phyloP scores from a whole-genome alignment of 2,113 vertebrate species.

The Chionis minor region DNA sequence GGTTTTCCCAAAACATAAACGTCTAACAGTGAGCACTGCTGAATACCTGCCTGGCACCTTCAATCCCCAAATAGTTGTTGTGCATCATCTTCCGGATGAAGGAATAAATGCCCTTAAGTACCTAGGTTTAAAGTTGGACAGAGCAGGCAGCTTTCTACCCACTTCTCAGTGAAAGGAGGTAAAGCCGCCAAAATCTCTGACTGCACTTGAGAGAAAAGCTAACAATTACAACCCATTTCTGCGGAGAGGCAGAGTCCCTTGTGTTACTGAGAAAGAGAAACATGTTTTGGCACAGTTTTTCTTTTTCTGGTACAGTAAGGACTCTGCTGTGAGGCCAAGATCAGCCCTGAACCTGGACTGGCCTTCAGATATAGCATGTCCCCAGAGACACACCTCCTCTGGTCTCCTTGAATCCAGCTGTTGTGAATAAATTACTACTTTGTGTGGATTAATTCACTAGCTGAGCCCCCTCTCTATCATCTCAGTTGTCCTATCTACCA shows the following conservation, averaged over 20 bases:
- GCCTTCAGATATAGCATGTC: background rate
- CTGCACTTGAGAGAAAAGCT: background rate
- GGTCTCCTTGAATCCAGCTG: background rate
- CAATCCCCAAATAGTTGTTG: background rate
- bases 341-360: background rate
- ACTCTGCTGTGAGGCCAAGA: accelerated
- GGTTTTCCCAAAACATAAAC: background rate
- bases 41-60: background rate
- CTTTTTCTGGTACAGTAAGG: accelerated
- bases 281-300: background rate
- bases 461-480: background rate
- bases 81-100: background rate
- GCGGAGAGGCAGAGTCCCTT: background rate
- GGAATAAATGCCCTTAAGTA: background rate
- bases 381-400: background rate
- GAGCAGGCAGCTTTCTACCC: background rate
- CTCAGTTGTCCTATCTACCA: background rate
- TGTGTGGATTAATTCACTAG: background rate
- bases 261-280: background rate
- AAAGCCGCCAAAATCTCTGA: background rate
- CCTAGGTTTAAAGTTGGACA: background rate
- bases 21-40: background rate
- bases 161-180: background rate
- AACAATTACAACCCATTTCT: background rate
- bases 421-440: background rate